phyloP scores from a whole-genome alignment of 30 jellyfish, hydroid and myxozoan genomes.

The Chrysaora quinquecirrha region DNA sequence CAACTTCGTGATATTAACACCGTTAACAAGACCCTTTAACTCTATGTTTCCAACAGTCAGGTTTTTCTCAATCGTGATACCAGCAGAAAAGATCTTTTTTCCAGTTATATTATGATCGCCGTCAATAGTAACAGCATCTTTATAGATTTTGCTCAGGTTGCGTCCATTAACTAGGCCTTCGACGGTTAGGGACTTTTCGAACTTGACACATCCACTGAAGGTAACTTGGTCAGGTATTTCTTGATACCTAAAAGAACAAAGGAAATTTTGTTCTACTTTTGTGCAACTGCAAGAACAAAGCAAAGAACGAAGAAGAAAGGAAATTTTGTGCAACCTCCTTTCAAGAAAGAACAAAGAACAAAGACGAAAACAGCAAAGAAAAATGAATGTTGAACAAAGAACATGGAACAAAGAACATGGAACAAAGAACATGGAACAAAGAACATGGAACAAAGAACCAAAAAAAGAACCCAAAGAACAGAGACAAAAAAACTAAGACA shows the following conservation, averaged over 20 bases:
- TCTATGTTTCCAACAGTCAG: conserved; percentile 28
- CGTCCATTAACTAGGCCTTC: conserved; percentile 35
- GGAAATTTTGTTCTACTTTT: too few species aligned
- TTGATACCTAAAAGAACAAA: background rate
- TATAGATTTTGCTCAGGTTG: conserved; percentile 3
- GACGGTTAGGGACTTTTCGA: conserved; percentile 16
- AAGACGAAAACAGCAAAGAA: too few species aligned
- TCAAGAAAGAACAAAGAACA: too few species aligned
- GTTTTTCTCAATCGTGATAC: background rate
- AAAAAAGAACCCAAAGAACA: too few species aligned
- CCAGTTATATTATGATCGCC: conserved; percentile 48
- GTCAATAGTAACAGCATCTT: conserved; percentile 30
- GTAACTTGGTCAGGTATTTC: conserved; percentile 1
- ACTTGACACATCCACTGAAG: background rate
- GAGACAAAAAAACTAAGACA: too few species aligned
- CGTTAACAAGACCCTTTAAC: conserved; percentile 21
- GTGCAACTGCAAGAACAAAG: too few species aligned
- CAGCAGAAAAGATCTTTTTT: conserved; percentile 18
- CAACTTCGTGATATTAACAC: conserved; percentile 33
- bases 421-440: too few species aligned
- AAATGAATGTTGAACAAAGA: too few species aligned
- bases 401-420: too few species aligned
- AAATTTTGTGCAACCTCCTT: too few species aligned
- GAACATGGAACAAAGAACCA: too few species aligned
- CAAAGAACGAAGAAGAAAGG: too few species aligned